Conservation (phyloP, 2,113 vertebrate genomes). For the Stegostoma tigrinum region DNA sequence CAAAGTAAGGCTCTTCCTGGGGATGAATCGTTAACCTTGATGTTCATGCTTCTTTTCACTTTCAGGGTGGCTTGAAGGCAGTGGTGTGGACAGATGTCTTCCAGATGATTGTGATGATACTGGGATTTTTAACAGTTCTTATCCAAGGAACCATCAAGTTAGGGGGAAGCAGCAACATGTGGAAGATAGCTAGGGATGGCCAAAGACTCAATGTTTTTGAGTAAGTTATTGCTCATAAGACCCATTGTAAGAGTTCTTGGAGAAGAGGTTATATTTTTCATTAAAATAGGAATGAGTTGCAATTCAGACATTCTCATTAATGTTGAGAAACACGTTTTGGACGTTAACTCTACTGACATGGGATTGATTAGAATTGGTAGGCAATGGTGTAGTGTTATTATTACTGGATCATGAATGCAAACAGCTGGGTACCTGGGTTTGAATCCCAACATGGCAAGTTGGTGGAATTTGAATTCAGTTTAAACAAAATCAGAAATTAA, state of each 20-base stretch:
- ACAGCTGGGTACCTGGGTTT: too few relatives aligned
- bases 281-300: background rate
- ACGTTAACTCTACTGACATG: background rate
- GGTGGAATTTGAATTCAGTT: too few relatives aligned
- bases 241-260: background rate
- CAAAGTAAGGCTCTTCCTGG: background rate
- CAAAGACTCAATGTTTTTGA: constrained; percentile 62
- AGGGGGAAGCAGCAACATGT: constrained; percentile 53
- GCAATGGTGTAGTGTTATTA: too few relatives aligned
- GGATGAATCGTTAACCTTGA: background rate
- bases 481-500: too few relatives aligned
- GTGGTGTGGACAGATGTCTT: constrained; percentile 81
- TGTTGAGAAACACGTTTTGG: background rate
- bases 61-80: constrained; percentile 71
- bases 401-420: too few relatives aligned
- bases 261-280: background rate
- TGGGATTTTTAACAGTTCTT: constrained; percentile 65
- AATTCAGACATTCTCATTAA: background rate
- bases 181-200: constrained; percentile 58
- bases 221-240: constrained; percentile 49
- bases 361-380: background rate
- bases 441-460: too few relatives aligned
- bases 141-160: constrained; percentile 58
- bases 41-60: constrained; percentile 31
- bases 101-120: constrained; percentile 74